Evolutionary conservation across 2,797 vertebrate genomes (phyloP).

Genomic region (Thunnus albacares): DNA sequence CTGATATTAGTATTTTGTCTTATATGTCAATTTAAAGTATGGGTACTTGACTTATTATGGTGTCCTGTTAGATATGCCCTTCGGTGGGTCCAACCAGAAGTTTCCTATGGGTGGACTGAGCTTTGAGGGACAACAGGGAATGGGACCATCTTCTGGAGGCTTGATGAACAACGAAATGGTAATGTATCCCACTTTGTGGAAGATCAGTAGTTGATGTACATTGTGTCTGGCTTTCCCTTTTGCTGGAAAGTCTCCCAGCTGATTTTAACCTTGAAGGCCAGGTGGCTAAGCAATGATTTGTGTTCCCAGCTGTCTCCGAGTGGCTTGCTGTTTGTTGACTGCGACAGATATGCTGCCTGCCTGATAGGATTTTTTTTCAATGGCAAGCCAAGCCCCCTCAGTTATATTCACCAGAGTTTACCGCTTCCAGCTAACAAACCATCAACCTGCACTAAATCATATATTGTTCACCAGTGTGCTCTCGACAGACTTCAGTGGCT

Average conservation of each 20-base stretch:
- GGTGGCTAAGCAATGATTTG: slow-evolving; percentile 38
- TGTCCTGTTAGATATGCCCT: slow-evolving; percentile 84
- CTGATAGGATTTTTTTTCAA: slow-evolving; percentile 22
- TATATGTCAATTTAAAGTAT: background rate
- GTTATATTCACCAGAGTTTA: slow-evolving; percentile 45
- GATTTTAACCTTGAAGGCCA: slow-evolving; percentile 32
- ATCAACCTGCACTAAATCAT: slow-evolving; percentile 86
- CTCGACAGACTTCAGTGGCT: slow-evolving; percentile 45
- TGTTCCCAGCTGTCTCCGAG: slow-evolving; percentile 21
- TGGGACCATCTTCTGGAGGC: slow-evolving; percentile 87
- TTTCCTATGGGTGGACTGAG: slow-evolving; percentile 93
- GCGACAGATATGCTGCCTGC: slow-evolving; percentile 24
- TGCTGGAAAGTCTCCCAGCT: slow-evolving; percentile 28
- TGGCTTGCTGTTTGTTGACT: slow-evolving; percentile 44
- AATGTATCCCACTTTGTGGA: slow-evolving; percentile 90
- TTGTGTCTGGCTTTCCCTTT: slow-evolving; percentile 45
- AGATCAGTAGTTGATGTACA: slow-evolving; percentile 56
- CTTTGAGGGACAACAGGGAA: slow-evolving; percentile 94
- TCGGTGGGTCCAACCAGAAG: slow-evolving; percentile 92
- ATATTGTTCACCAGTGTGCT: slow-evolving; percentile 48
- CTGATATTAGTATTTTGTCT: background rate
- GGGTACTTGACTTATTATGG: slow-evolving; percentile 8
- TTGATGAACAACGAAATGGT: slow-evolving; percentile 98
- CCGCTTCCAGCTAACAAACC: slow-evolving; percentile 40
- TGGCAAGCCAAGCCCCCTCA: slow-evolving; percentile 65